Base-by-base conservation (phyloP, 2,888 invertebrate genomes). In the Scaptomyza cyrtandrae region DNA sequence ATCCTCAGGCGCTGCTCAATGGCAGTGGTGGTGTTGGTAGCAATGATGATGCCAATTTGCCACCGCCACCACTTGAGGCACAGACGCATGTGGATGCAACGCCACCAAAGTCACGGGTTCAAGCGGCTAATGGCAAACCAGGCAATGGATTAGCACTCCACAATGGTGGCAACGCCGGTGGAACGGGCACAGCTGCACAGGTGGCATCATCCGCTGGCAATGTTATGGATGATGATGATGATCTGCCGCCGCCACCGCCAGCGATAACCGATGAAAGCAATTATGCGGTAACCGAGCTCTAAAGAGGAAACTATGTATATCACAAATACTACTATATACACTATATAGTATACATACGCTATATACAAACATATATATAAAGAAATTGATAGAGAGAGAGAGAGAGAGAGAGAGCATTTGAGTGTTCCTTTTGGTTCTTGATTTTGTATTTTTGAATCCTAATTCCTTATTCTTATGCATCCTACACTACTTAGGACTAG, bases 271-370 rank as follows among this genome's bases (percentile, higher is more conserved):
- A 92, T 63, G 92, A 92, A 55, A 92, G 92, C 55, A 92, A 92
- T 74, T 92, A 92, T 82, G 92, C 92, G 70, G 92, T 92, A 60
- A 92, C 92, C 57, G 92, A 92, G 86, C 91, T 92, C 77, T 92
- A 92, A 91, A 57, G 53, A 24, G 50, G n/a, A 14, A 7, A 39
- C 14, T n/a, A 9, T 39, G 14, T 35, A 13, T 13, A 14, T 39
- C 24, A 31, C 43, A 50, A 39, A 16, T 5, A 43, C 16, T 5
- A n/a, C n/a, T n/a, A n/a, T n/a, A n/a, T n/a, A n/a, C n/a, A n/a
- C n/a, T n/a, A n/a, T n/a, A n/a, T n/a, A 3, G 16, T 11, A 33
- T 33, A 52, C 44, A 24, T 6, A 37, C 19, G 5, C 11, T 14
- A 24, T 10, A 13, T 10, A 14, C 35, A 13, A 24, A 13, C 4